Conservation (phyloP, 2,113 vertebrate species). For the Gavia stellata region DNA sequence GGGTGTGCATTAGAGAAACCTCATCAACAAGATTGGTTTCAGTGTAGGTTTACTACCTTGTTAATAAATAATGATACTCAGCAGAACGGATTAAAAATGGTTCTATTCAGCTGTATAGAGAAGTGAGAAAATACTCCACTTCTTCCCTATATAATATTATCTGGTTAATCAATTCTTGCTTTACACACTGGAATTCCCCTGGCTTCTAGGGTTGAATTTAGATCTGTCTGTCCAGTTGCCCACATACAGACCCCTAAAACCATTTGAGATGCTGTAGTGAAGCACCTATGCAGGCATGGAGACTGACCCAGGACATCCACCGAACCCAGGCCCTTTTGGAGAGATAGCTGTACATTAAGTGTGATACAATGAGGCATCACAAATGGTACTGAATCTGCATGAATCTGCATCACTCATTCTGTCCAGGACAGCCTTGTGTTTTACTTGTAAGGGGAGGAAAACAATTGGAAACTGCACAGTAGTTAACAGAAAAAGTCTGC, state of each 20-base stretch:
- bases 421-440: background rate
- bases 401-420: no score
- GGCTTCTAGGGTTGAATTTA: background rate
- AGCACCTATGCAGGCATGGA: background rate
- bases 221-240: background rate
- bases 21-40: background rate
- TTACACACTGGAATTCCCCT: background rate
- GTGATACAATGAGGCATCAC: background rate
- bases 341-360: background rate
- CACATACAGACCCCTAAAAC: background rate
- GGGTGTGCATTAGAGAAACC: background rate
- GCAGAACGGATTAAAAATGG: background rate
- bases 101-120: background rate
- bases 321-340: background rate
- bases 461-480: background rate
- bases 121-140: background rate
- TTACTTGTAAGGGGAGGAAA: background rate
- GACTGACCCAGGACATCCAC: background rate
- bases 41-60: background rate
- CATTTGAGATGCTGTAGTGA: background rate
- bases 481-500: background rate
- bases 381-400: background rate
- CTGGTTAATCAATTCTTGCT: background rate
- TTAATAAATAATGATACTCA: background rate
- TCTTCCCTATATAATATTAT: background rate